Evolutionary conservation across 2,888 invertebrate genomes (phyloP).

Genomic region (Hylaea fasciaria): DNA sequence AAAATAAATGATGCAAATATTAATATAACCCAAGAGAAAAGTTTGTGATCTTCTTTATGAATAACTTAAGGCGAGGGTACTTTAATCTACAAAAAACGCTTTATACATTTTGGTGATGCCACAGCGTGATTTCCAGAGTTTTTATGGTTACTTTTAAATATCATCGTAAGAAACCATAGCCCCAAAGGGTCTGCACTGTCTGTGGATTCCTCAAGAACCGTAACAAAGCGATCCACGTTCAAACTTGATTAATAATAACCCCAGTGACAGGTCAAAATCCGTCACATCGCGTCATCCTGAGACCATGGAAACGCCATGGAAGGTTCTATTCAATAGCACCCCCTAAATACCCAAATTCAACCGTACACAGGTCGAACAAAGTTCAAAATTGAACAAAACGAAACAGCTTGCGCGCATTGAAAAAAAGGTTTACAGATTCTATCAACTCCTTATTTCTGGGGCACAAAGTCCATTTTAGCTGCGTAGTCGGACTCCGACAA

Average conservation of each 20-base stretch:
- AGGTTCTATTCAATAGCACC: slow-evolving; percentile 70
- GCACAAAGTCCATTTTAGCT: slow-evolving; percentile 60
- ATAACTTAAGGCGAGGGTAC: too few species aligned
- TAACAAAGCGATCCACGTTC: slow-evolving; percentile 33
- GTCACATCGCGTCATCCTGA: slow-evolving; percentile 67
- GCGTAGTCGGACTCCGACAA: slow-evolving; percentile 29
- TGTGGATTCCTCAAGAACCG: slow-evolving; percentile 15
- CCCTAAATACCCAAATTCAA: slow-evolving; percentile 14
- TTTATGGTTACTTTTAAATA: slow-evolving; percentile 7
- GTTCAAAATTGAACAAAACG: slow-evolving; percentile 11
- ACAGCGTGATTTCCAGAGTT: too few species aligned
- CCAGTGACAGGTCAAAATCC: slow-evolving; percentile 53
- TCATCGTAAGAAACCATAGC: slow-evolving; percentile 8
- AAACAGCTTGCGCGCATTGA: slow-evolving; percentile 5
- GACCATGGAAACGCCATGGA: slow-evolving; percentile 67
- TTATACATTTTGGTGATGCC: too few species aligned
- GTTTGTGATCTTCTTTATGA: too few species aligned
- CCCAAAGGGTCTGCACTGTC: slow-evolving; percentile 9
- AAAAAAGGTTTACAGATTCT: slow-evolving; percentile 33
- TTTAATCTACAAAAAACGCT: too few species aligned
- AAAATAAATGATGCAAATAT: too few species aligned
- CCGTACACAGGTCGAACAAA: slow-evolving; percentile 1
- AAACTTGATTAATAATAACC: slow-evolving; percentile 42
- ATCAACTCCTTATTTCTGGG: slow-evolving; percentile 51
- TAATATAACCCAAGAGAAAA: too few species aligned